These are phyloP conservation scores for Monochamus saltuarius DNA, from an alignment of 1,140 invertebrate genomes.

Conservation along the genomic window DNA sequence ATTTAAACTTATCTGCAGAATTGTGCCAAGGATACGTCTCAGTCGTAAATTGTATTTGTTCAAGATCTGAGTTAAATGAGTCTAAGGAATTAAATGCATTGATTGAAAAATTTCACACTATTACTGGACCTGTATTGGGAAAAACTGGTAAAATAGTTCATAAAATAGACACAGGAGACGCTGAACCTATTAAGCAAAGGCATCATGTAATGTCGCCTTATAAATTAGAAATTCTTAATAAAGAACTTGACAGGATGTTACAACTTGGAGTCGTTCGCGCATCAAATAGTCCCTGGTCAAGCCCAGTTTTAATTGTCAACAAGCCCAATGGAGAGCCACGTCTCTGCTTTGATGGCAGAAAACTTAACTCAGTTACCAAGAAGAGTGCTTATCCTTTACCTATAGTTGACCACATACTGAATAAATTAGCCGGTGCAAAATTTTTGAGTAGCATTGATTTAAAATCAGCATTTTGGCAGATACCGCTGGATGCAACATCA, in stretches of 20 bases:
- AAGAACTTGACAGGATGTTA: constrained; percentile 10
- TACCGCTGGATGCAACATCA: not conserved
- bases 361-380: not conserved
- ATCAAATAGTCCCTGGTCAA: constrained; percentile 22
- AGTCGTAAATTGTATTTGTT: no score
- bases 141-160: constrained; percentile 2
- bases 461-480: not conserved
- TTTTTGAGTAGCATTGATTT: constrained; percentile 34
- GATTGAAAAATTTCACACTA: no score
- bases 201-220: constrained; percentile 23
- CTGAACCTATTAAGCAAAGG: constrained; percentile 17
- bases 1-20: no score
- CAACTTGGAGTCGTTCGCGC: constrained; percentile 19
- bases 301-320: no score
- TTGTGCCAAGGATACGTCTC: no score
- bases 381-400: constrained; percentile 21
- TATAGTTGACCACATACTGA: constrained; percentile 36
- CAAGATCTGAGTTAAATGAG: no score
- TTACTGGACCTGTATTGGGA: not conserved
- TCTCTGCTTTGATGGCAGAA: not conserved
- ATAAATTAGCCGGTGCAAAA: constrained; percentile 34
- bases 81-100: no score
- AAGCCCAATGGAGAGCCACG: constrained; percentile 1
- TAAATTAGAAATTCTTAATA: constrained; percentile 21
- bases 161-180: constrained; percentile 12